phyloP scores from a whole-genome alignment of 2,797 vertebrate species.

The Stomatorhinus walkeri region DNA sequence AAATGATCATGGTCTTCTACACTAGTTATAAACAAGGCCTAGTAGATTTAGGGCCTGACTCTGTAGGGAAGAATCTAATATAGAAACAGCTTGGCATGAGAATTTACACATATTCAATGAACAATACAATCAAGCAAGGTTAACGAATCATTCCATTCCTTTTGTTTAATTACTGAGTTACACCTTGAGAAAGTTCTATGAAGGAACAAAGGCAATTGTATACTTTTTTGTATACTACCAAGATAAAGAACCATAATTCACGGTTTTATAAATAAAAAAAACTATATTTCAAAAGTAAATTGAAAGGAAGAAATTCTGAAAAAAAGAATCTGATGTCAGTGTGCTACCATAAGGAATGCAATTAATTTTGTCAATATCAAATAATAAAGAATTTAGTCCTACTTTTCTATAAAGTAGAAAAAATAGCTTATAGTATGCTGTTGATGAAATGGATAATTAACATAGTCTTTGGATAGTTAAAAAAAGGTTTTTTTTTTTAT shows the following conservation, averaged over 20 bases:
- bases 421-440: not conserved
- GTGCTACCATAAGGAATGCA: constrained; percentile 5
- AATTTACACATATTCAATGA: constrained; percentile 44
- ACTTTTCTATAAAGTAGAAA: not conserved
- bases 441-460: not conserved
- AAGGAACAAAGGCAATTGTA: not conserved
- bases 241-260: not conserved
- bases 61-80: constrained; percentile 22
- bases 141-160: not conserved
- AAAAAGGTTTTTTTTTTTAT: not conserved
- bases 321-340: not conserved
- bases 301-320: not conserved
- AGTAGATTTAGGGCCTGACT: constrained; percentile 43
- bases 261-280: not conserved
- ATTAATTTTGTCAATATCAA: not conserved
- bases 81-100: constrained; percentile 40
- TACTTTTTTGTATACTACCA: not conserved
- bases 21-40: constrained; percentile 40
- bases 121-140: constrained; percentile 30
- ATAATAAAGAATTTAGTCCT: not conserved
- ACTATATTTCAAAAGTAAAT: not conserved
- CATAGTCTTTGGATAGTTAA: not conserved
- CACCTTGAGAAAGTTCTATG: constrained; percentile 1
- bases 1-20: constrained; percentile 44
- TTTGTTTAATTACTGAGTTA: constrained; percentile 27